Evolutionary conservation across 1,140 invertebrate species (phyloP).

Genomic region (Eupristina koningsbergeri): DNA sequence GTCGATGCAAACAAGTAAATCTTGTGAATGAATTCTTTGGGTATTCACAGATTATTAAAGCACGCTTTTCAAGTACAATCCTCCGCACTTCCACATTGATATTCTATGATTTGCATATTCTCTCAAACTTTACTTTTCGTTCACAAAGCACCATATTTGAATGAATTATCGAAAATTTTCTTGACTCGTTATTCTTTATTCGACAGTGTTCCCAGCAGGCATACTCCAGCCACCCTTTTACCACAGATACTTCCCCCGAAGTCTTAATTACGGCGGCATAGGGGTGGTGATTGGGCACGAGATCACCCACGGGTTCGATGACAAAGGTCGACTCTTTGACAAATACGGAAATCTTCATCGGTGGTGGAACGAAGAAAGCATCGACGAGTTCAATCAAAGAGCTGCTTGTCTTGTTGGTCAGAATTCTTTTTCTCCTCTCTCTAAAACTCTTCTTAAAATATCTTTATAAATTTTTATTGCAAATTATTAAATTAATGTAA

Average conservation of each 20-base stretch:
- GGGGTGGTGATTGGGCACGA: constrained; percentile 82
- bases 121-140: background rate
- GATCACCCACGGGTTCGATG: constrained; percentile 81
- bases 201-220: constrained; percentile 89
- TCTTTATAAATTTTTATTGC: too few relatives aligned
- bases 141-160: background rate
- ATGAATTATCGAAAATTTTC: background rate
- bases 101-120: background rate
- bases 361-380: constrained; percentile 84
- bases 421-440: background rate
- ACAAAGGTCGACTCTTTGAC: constrained; percentile 81
- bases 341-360: constrained; percentile 80
- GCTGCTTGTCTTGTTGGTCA: constrained; percentile 86
- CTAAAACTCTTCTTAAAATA: background rate
- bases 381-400: constrained; percentile 79
- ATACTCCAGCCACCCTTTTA: constrained; percentile 94
- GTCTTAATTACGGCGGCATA: constrained; percentile 86
- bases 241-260: constrained; percentile 84
- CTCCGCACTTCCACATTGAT: background rate
- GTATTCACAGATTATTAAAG: too few relatives aligned
- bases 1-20: too few relatives aligned
- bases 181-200: background rate
- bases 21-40: too few relatives aligned
- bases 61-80: too few relatives aligned
- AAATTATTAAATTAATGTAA: too few relatives aligned